These are phyloP conservation scores for Neosilurus mollespiculum DNA, from an alignment of 2,797 vertebrate species.

Conservation along the genomic window DNA sequence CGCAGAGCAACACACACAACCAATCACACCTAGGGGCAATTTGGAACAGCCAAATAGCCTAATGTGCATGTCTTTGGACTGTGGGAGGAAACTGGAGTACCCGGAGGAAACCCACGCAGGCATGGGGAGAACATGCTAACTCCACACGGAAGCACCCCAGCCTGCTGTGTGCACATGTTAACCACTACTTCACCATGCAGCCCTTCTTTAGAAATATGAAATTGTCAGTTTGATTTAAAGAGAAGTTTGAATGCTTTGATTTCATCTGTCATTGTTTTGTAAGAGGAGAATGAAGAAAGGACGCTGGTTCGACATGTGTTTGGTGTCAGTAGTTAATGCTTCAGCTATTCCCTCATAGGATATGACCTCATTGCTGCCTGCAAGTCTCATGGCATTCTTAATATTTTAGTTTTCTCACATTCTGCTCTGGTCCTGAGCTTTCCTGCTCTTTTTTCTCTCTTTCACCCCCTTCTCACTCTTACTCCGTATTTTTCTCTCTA, in stretches of 20 bases:
- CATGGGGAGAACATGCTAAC: no score
- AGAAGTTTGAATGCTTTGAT: background rate
- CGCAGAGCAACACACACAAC: no score
- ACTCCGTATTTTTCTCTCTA: slow-evolving; percentile 18
- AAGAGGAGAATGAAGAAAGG: background rate
- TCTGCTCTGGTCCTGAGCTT: background rate
- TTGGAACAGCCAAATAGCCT: no score
- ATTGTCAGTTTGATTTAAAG: background rate
- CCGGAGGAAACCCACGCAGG: no score
- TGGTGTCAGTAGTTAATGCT: background rate
- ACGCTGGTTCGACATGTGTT: slow-evolving; percentile 7
- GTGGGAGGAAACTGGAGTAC: no score
- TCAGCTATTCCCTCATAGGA: slow-evolving; percentile 10
- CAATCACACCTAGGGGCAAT: no score
- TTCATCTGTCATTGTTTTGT: background rate
- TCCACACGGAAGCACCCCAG: no score
- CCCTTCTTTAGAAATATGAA: no score
- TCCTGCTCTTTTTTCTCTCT: background rate
- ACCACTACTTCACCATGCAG: no score
- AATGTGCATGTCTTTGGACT: no score
- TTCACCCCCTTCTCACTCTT: background rate
- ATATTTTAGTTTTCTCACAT: background rate
- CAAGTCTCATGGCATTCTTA: background rate
- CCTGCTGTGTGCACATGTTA: no score
- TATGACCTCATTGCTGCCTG: slow-evolving; percentile 6